Conservation (phyloP, 1,140 invertebrate species). For the Carcinoscorpius rotundicauda region DNA sequence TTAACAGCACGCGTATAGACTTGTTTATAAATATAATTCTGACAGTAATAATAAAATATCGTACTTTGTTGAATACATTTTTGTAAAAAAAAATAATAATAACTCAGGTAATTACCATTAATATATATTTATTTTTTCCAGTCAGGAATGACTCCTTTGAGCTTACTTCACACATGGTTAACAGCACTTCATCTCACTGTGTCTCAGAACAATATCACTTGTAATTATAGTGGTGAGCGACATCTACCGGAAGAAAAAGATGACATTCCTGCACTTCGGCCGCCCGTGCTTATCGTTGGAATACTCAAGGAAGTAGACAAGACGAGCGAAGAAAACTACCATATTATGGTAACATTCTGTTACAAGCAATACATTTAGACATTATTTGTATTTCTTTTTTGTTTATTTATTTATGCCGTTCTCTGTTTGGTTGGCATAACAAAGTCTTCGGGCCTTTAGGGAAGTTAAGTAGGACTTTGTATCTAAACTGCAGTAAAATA, state of each 20-base stretch:
- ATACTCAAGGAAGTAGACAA: slow-evolving; percentile 28
- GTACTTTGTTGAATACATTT: neutral
- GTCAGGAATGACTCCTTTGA: slow-evolving; percentile 12
- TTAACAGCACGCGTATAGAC: no score
- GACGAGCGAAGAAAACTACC: neutral
- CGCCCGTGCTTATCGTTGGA: slow-evolving; percentile 35
- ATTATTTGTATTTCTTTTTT: no score
- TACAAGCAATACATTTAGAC: slow-evolving; percentile 23
- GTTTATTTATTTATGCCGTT: no score
- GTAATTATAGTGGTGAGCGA: neutral
- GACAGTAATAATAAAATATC: no score
- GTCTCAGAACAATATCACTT: neutral
- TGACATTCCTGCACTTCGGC: slow-evolving; percentile 26
- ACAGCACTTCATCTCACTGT: slow-evolving; percentile 20
- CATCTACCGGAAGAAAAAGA: slow-evolving; percentile 7
- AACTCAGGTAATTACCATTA: neutral
- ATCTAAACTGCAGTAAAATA: no score
- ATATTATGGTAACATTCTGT: neutral
- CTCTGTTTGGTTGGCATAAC: no score
- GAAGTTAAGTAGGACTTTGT: no score
- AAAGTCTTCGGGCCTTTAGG: no score
- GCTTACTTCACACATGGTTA: slow-evolving; percentile 22
- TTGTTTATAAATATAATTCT: no score
- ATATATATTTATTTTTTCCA: slow-evolving; percentile 4
- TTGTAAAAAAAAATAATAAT: slow-evolving; percentile 1